Evolutionary conservation across 1,140 invertebrate genomes (phyloP).

Genomic region (Ctenoplectra terminalis): DNA sequence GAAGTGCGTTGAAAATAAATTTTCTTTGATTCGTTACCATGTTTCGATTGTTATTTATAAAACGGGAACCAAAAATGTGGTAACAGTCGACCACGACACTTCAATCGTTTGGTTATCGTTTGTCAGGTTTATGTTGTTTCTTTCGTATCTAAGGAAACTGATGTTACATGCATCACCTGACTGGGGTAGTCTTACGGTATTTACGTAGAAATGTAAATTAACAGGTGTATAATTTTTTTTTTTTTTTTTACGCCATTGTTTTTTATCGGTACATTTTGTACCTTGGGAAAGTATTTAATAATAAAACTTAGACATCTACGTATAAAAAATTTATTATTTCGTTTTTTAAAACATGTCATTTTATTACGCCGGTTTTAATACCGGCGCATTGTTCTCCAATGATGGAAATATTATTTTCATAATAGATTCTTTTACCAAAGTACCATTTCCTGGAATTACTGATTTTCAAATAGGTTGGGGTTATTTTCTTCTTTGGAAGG

Average conservation of each 20-base stretch:
- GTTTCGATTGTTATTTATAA: constrained; percentile 39
- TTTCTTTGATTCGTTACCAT: constrained; percentile 54
- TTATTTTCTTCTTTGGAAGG: constrained; percentile 76
- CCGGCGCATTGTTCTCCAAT: constrained; percentile 64
- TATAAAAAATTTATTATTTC: not conserved
- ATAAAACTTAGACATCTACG: not conserved
- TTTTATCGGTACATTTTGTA: not conserved
- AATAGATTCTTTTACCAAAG: constrained; percentile 68
- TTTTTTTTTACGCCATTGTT: too few relatives aligned
- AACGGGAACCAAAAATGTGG: constrained; percentile 23
- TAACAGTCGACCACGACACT: constrained; percentile 21
- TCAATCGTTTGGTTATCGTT: constrained; percentile 33
- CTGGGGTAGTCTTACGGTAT: constrained; percentile 13
- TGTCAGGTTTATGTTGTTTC: constrained; percentile 55
- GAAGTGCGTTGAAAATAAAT: constrained; percentile 42
- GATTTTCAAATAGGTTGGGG: constrained; percentile 79
- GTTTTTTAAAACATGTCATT: constrained; percentile 67
- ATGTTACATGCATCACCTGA: constrained; percentile 46
- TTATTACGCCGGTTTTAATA: constrained; percentile 76
- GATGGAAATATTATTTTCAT: constrained; percentile 43
- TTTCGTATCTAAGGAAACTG: constrained; percentile 65
- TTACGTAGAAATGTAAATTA: not conserved
- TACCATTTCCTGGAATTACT: constrained; percentile 64
- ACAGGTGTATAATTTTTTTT: not conserved
- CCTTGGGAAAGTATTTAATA: not conserved